Base-by-base conservation (phyloP, 2,113 vertebrate species). In the Camelus dromedarius region DNA sequence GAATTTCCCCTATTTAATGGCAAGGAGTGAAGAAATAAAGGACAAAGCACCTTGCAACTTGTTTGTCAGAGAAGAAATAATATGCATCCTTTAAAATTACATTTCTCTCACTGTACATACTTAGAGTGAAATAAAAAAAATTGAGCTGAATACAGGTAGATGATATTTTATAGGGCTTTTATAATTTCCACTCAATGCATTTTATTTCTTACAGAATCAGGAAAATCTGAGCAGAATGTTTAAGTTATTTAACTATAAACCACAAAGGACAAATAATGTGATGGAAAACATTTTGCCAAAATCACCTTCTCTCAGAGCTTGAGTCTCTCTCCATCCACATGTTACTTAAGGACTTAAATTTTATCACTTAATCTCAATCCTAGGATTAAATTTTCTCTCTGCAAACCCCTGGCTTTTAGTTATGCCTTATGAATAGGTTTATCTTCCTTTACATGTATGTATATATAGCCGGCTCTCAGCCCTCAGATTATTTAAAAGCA, bases 221-320 rank as follows among this genome's bases (percentile, higher is more conserved):
- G 26, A 67, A 56, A 86, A 32, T 87, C 30, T 50, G 69, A 96
- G 38, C 35, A 70, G 56, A 52, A 76, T 70, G 60, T 58, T 54
- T 87, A 80, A 91, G 28, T 35, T 76, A 83, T 91, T 98, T 93
- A 97, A 89, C 50, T 73, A 66, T 58, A 85, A 95, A 91, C 38
- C 86, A 95, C 77, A 60, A 80, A 89, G 26, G 22, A 87, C 19
- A 91, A 90, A 64, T 67, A 46, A 58, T 67, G 66, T 83, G 35
- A 58, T 10, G 22, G 64, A 91, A 93, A 89, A 50, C 13, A 72
- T 15, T 66, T 9, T 62, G 38, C 26, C 46, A 58, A 84, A 89
- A 80, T 56, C 19, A 64, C 42, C 48, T 79, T 96, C 46, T 14
- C 58, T 70, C 14, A 22, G 58, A 86, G 46, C 28, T 22, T 28